phyloP scores from a whole-genome alignment of 2,888 invertebrate genomes.

The Melikaiella ostensackeni region DNA sequence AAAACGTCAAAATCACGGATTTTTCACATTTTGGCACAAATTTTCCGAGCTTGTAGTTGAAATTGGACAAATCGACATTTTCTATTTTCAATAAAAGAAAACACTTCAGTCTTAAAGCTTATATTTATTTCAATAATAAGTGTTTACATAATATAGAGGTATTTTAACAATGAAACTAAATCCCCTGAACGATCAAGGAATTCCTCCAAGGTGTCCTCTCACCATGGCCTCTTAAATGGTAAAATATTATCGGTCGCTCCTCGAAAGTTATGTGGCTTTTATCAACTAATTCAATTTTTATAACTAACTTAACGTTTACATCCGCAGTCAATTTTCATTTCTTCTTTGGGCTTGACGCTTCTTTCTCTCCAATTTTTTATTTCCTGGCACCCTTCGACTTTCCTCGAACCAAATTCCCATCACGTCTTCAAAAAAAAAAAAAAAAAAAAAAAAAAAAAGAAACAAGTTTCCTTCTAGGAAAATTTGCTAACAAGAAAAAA shows the following conservation, averaged over 20 bases:
- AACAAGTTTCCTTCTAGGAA: constrained; percentile 2
- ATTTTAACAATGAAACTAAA: constrained; percentile 71
- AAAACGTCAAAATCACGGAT: too few species aligned
- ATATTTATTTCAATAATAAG: constrained; percentile 75
- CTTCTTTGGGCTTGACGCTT: constrained; percentile 36
- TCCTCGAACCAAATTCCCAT: constrained; percentile 1
- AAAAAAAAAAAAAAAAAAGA: background rate
- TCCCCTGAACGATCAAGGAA: constrained; percentile 49
- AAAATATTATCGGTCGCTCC: constrained; percentile 30
- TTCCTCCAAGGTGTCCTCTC: constrained; percentile 22
- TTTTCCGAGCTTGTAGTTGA: too few species aligned
- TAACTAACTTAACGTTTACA: constrained; percentile 34
- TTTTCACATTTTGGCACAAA: too few species aligned
- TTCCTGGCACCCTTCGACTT: constrained; percentile 11
- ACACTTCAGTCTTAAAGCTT: constrained; percentile 73
- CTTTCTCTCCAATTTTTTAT: constrained; percentile 13
- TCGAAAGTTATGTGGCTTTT: constrained; percentile 25
- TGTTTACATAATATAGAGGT: constrained; percentile 75
- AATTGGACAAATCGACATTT: too few species aligned
- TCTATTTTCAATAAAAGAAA: background rate
- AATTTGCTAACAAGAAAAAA: background rate
- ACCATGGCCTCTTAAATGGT: constrained; percentile 38
- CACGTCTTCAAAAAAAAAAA: background rate
- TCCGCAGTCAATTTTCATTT: constrained; percentile 23
- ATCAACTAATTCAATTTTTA: constrained; percentile 31